These are phyloP conservation scores for Lophochroa leadbeateri DNA, from an alignment of 2,113 vertebrate species.

Conservation along the genomic window DNA sequence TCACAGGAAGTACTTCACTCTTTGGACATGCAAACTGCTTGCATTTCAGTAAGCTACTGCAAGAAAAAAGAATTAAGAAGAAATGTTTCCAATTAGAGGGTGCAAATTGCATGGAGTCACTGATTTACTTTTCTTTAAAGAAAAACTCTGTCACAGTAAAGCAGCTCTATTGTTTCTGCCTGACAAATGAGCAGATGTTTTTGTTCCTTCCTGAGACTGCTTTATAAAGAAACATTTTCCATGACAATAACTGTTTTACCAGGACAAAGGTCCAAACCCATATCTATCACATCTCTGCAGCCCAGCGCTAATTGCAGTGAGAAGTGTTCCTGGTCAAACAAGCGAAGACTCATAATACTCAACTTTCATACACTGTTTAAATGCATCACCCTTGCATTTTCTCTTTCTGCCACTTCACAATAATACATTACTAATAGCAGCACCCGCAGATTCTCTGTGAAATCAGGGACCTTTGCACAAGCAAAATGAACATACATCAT, in stretches of 20 bases:
- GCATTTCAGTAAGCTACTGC: not conserved
- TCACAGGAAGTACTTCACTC: not conserved
- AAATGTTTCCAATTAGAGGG: not conserved
- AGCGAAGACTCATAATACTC: not conserved
- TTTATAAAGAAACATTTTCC: not conserved
- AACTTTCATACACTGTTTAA: not conserved
- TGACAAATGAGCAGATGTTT: not conserved
- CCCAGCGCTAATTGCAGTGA: not conserved
- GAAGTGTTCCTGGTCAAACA: not conserved
- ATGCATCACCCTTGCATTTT: not conserved
- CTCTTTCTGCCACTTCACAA: not conserved
- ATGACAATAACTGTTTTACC: not conserved
- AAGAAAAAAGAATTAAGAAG: not conserved
- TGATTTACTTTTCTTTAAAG: not conserved
- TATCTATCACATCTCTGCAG: not conserved
- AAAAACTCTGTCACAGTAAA: not conserved
- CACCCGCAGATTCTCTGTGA: not conserved
- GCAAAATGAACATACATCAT: not conserved
- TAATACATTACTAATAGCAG: not conserved
- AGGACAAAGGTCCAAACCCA: not conserved
- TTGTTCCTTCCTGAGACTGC: not conserved
- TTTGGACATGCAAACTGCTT: not conserved
- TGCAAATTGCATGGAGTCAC: not conserved
- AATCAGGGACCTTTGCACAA: not conserved
- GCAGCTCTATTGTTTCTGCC: not conserved